These are phyloP conservation scores for Phoeniculus purpureus DNA, from an alignment of 2,797 vertebrate species.

Conservation along the genomic window DNA sequence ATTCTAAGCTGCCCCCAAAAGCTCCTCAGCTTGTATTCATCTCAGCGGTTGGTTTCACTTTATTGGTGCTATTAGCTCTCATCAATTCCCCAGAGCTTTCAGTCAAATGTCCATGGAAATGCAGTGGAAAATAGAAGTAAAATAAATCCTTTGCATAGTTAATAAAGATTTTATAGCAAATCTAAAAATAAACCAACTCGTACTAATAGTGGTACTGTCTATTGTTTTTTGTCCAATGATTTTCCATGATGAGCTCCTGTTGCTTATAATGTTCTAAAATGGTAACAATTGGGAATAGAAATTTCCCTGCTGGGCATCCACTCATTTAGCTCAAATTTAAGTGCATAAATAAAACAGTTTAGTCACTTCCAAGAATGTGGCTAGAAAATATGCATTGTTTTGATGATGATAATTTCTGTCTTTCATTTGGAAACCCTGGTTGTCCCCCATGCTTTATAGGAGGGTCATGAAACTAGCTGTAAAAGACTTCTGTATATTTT, in stretches of 20 bases:
- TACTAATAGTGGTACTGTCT: neutral
- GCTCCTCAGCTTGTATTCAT: neutral
- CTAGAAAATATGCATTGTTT: conserved; percentile 43
- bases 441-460: neutral
- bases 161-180: conserved; percentile 29
- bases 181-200: conserved; percentile 50
- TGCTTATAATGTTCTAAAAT: conserved; percentile 19
- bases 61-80: neutral
- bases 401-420: conserved; percentile 34
- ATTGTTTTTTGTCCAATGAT: conserved; percentile 5
- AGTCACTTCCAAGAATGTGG: conserved; percentile 25
- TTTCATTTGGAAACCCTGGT: conserved; percentile 11
- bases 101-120: neutral
- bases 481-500: neutral
- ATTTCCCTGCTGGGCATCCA: conserved; percentile 35
- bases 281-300: conserved; percentile 38
- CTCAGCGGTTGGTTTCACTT: neutral
- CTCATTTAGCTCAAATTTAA: conserved; percentile 38
- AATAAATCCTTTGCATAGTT: neutral
- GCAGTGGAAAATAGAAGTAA: neutral
- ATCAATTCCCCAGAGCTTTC: neutral
- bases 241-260: neutral
- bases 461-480: neutral
- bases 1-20: neutral
- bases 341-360: conserved; percentile 24